Percentiles rank a stretch among this genome's conserved stretches.
phyloP scores from a whole-genome alignment of 2,888 invertebrate species.

The Himalopsyche japonica region DNA sequence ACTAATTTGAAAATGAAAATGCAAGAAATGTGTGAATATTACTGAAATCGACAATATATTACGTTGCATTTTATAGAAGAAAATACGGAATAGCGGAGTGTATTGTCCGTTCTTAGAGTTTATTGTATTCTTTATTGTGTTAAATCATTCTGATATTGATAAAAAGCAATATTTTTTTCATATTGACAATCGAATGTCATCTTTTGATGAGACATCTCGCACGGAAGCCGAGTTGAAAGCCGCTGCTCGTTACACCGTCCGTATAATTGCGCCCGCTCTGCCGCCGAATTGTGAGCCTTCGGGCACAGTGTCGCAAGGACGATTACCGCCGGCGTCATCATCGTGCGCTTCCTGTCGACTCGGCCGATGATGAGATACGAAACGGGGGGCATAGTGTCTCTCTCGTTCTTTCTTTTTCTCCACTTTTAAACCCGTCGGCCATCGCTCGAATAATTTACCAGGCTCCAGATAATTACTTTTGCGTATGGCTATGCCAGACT shows the following conservation, averaged over 20 bases:
- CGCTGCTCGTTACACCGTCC: neutral
- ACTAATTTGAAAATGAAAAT: too few species aligned
- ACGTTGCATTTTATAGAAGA: too few species aligned
- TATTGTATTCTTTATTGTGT: too few species aligned
- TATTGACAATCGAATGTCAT: too few species aligned
- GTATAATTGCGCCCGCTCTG: constrained; percentile 17
- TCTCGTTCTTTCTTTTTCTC: neutral
- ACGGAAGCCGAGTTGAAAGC: neutral
- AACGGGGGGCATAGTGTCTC: neutral
- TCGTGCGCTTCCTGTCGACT: constrained; percentile 14
- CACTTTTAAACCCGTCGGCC: constrained; percentile 7
- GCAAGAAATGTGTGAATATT: too few species aligned
- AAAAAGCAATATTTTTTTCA: too few species aligned
- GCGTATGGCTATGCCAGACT: neutral
- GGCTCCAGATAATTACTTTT: constrained; percentile 35
- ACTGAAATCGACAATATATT: too few species aligned
- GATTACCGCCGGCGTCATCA: neutral
- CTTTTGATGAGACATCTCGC: neutral
- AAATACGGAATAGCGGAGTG: too few species aligned
- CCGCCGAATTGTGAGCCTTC: constrained; percentile 17
- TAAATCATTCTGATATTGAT: too few species aligned
- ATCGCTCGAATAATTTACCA: constrained; percentile 35
- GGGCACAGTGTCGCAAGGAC: constrained; percentile 15
- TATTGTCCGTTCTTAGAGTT: too few species aligned
- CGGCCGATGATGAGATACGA: neutral